These are phyloP conservation scores for Crypturellus tataupa DNA, from an alignment of 2,797 vertebrate species.

Conservation along the genomic window DNA sequence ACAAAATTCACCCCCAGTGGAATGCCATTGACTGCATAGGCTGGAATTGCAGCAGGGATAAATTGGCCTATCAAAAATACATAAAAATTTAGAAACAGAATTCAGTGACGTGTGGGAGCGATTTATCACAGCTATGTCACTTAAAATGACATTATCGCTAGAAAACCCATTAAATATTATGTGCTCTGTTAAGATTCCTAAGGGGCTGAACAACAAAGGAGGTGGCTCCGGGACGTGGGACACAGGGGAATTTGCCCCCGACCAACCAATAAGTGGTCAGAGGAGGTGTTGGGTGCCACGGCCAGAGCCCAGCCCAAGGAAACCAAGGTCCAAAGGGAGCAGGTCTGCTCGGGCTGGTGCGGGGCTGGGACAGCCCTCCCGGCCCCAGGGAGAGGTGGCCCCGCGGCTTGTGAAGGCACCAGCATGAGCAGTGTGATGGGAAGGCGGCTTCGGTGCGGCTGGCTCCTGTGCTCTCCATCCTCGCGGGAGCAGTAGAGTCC, in stretches of 20 bases:
- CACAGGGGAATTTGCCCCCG: fast-evolving
- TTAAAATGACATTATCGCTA: constrained; percentile 64
- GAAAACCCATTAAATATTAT: constrained; percentile 56
- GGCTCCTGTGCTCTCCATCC: fast-evolving
- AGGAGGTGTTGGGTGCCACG: neutral
- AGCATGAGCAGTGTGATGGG: neutral
- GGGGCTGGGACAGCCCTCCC: fast-evolving
- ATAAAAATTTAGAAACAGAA: constrained; percentile 72
- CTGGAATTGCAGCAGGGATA: constrained; percentile 55
- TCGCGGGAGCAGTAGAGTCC: neutral
- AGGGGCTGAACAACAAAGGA: neutral
- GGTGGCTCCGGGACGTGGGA: neutral
- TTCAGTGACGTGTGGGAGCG: constrained; percentile 36
- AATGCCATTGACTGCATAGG: constrained; percentile 50
- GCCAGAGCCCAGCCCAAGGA: neutral
- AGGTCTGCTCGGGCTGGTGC: neutral
- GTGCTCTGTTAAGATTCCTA: neutral
- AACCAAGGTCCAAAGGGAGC: neutral
- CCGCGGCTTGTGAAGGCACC: fast-evolving
- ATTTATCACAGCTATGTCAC: constrained; percentile 63
- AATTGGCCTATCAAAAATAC: constrained; percentile 73
- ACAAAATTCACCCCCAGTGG: constrained; percentile 69
- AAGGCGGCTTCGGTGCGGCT: fast-evolving
- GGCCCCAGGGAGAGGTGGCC: fast-evolving
- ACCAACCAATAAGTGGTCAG: neutral